Base-by-base conservation (phyloP, 2,113 vertebrate genomes). In the Phainopepla nitens region DNA sequence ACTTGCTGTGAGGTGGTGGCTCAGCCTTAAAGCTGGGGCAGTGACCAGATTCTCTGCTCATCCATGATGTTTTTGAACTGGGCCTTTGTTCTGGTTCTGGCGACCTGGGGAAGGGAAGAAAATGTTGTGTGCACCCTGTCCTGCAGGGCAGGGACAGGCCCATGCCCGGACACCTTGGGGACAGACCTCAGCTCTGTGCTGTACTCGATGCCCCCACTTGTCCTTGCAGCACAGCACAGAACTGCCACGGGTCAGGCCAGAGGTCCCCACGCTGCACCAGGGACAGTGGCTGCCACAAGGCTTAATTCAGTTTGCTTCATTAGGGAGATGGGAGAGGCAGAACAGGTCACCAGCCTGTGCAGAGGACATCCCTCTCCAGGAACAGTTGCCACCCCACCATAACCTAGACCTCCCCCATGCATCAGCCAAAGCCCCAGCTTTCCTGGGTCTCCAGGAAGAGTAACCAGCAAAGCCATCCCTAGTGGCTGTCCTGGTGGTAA, bases 301-400 rank as follows among this genome's bases (percentile, higher is more conserved):
- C n/a, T 94, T 33, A 10, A 41, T 73, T 87, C n/a, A 31, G 15
- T 73, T 75, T 61, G n/a, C n/a, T 89, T 69, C 0, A 0, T 8
- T 14, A n/a, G 5, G 45, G n/a, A 69, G 22, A 20, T 65, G 36
- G 41, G 21, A 87, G 54, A 83, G 58, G 62, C 42, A 80, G 44
- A 83, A 80, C 27, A 16, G 24, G 27, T 72, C 36, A 33, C 9
- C 35, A 54, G 15, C 21, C 73, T 91, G 35, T 80, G 83, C 53
- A 76, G 53, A 58, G 23, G 25, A 8, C 53, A 35, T 45, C 35
- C 27, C 27, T 76, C 66, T 53, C 31, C 4, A 24, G 68, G 33
- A 87, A 7, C 14, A 23, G 31, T 11, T 81, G 13, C 31, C 19
- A 51, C 13, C 28, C 41, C 23, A 11, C 17, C 0, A 0, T 33